These are phyloP conservation scores for Okapia johnstoni DNA, from an alignment of 2,113 vertebrate genomes.

Conservation along the genomic window DNA sequence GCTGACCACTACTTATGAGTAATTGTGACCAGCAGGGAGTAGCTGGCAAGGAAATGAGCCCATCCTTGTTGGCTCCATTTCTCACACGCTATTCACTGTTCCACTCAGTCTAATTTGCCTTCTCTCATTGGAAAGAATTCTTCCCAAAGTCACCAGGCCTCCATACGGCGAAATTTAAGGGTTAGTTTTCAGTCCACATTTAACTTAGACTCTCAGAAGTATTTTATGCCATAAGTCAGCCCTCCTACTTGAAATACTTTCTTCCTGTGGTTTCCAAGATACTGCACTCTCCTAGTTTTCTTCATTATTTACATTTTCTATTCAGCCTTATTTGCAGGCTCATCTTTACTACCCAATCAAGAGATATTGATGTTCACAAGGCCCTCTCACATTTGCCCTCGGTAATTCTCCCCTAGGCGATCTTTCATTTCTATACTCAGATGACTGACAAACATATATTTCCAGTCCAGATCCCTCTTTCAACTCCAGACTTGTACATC, in stretches of 20 bases:
- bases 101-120: background rate
- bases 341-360: background rate
- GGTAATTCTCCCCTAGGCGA: background rate
- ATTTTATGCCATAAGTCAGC: background rate
- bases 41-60: background rate
- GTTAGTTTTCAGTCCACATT: background rate
- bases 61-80: background rate
- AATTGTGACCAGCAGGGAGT: background rate
- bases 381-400: background rate
- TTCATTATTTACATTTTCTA: background rate
- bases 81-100: background rate
- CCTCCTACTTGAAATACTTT: background rate
- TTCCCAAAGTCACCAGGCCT: background rate
- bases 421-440: background rate
- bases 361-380: background rate
- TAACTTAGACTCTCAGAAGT: background rate
- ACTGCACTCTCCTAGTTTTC: background rate
- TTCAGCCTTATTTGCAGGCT: background rate
- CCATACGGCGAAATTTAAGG: background rate
- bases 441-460: background rate
- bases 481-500: background rate
- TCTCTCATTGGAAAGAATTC: background rate
- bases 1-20: background rate
- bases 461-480: background rate
- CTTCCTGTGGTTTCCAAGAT: background rate